Conservation (phyloP, 2,888 invertebrate species). For the Drosophila emarginata region DNA sequence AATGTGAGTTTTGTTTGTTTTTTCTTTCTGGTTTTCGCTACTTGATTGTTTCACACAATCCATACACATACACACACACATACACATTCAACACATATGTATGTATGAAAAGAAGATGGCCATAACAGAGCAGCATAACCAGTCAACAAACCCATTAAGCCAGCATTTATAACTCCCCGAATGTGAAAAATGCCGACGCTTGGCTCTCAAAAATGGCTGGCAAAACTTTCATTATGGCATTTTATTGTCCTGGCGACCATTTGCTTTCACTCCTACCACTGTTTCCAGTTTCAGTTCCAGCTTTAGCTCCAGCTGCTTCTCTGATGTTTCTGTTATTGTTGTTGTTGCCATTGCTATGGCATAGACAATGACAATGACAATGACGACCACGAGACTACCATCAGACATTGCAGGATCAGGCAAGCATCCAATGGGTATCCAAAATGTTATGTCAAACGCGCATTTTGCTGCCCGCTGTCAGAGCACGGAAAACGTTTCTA, state of each 20-base stretch:
- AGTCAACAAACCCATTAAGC: slow-evolving; percentile 76
- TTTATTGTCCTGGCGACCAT: slow-evolving; percentile 70
- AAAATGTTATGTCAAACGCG: slow-evolving; percentile 61
- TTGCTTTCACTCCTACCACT: slow-evolving; percentile 46
- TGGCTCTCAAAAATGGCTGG: slow-evolving; percentile 16
- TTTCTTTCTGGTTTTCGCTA: slow-evolving; percentile 4
- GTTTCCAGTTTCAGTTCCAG: slow-evolving; percentile 7
- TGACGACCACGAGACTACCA: slow-evolving; percentile 43
- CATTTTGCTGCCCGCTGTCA: slow-evolving; percentile 49
- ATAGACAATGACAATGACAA: slow-evolving; percentile 54
- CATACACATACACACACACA: not conserved
- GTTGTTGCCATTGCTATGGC: slow-evolving; percentile 15
- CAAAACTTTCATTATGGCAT: slow-evolving; percentile 72
- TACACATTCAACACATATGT: not conserved
- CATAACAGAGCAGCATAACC: slow-evolving; percentile 44
- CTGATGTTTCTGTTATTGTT: slow-evolving; percentile 15
- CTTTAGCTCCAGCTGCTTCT: slow-evolving; percentile 7
- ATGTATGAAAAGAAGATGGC: slow-evolving; percentile 22
- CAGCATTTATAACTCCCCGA: slow-evolving; percentile 63
- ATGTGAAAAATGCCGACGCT: slow-evolving; percentile 22
- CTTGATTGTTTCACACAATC: slow-evolving; percentile 8
- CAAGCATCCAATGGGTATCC: slow-evolving; percentile 54
- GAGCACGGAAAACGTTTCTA: not conserved
- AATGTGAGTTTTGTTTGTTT: not conserved
- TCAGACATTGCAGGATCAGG: slow-evolving; percentile 32